Evolutionary conservation across 2,797 vertebrate genomes (phyloP), one percentile per base, ranked within the genome.

Genomic region (Euthynnus affinis): DNA sequence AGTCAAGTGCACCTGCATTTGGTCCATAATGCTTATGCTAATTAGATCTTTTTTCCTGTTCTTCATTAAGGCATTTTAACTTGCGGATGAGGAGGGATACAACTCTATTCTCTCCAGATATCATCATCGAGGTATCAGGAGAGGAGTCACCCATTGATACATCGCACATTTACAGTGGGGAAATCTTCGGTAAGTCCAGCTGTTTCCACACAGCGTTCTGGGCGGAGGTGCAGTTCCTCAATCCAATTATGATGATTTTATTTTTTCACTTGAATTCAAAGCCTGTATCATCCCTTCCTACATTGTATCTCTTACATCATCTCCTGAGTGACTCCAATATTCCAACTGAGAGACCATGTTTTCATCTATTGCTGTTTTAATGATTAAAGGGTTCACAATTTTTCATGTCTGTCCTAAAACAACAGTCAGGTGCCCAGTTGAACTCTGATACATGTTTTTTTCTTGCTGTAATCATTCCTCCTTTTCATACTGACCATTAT

Each of bases 161-260:
- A 32, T 99, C 98, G 71, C 97, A 99, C 91, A 98, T 99, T 95
- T 99, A 99, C 95, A 98, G 95, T 82, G 98, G 98, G 86, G 96
- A 98, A 76, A 91, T 99, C 83, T 97, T 96, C 84, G 98, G 98
- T 99, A 92, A 97, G 97, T 95, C 73, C 49, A 10, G 22, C 10
- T 67, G 49, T 76, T 76, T 62, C 18, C 14, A 61, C 9, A 51
- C 13, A 23, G 23, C 59, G 40, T 59, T 15, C 9, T 59, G 4
- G 13, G 14, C 0, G 0, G 53, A 62, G 37, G 55, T 9, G 0
- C 6, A 23, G 15, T n/a, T 46, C 20, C 20, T 64, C 18, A 3
- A 15, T 32, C 22, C 5, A 59, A n/a, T 71, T 44, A 48, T 44
- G 6, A 2, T 42, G 9, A 34, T 63, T 51, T 53, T 57, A 6